These are phyloP conservation scores for Anolis apletophallus DNA, from an alignment of 2,797 vertebrate genomes.

Conservation along the genomic window DNA sequence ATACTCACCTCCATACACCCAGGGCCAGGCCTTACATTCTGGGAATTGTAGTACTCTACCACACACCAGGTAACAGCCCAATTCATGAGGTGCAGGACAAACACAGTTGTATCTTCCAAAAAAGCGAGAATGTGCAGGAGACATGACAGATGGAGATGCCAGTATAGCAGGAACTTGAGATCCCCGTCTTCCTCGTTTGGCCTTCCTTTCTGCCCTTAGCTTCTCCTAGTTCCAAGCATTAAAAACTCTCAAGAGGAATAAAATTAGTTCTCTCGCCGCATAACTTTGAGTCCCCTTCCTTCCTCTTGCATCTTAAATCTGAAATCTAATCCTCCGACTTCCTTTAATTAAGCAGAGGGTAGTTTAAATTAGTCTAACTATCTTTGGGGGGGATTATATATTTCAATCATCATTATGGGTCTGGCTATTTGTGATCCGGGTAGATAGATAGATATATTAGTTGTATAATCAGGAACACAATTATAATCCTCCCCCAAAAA, in stretches of 20 bases:
- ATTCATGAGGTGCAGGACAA: background rate
- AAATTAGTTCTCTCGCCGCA: constrained; percentile 61
- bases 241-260: constrained; percentile 39
- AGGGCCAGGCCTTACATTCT: too few species aligned
- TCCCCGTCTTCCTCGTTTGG: background rate
- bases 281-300: constrained; percentile 56
- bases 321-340: constrained; percentile 75
- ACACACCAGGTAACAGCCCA: background rate
- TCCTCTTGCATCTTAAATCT: constrained; percentile 59
- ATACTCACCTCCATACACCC: too few species aligned
- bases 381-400: constrained; percentile 81
- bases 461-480: constrained; percentile 80
- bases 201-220: background rate
- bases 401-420: constrained; percentile 80
- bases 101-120: background rate
- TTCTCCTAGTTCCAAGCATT: constrained; percentile 19
- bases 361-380: constrained; percentile 81
- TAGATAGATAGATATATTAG: constrained; percentile 73
- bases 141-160: too few species aligned
- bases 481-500: constrained; percentile 76
- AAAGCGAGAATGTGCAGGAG: background rate
- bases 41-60: background rate
- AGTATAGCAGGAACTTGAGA: background rate
- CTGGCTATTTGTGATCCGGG: constrained; percentile 79
- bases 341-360: constrained; percentile 77